phyloP scores from a whole-genome alignment of 2,797 vertebrate genomes.

The Spheniscus humboldti region DNA sequence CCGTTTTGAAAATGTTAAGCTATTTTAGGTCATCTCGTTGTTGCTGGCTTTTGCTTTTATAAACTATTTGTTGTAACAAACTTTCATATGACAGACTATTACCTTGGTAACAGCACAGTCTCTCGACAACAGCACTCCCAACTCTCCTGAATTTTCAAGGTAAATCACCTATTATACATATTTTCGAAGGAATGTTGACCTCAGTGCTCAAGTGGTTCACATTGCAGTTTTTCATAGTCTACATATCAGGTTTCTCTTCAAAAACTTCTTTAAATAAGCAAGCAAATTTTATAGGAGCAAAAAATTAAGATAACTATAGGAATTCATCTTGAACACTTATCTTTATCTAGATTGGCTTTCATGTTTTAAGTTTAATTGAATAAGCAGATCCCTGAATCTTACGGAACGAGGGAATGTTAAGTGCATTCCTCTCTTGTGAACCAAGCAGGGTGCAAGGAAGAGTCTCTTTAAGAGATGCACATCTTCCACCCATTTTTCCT shows the following conservation, averaged over 20 bases:
- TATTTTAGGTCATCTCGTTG: not conserved
- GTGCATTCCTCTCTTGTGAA: not conserved
- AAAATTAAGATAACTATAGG: not conserved
- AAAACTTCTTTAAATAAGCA: not conserved
- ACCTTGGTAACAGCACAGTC: not conserved
- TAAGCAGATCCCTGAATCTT: not conserved
- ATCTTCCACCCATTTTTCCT: not conserved
- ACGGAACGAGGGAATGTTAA: rapidly evolving
- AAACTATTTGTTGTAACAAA: not conserved
- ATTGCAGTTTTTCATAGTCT: not conserved
- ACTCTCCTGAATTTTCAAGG: not conserved
- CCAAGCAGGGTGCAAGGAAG: not conserved
- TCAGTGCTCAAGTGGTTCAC: not conserved
- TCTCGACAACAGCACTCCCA: not conserved
- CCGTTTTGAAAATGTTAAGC: not conserved
- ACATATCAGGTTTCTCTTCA: not conserved
- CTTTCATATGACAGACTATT: not conserved
- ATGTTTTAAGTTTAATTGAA: not conserved
- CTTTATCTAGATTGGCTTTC: not conserved
- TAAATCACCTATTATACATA: rapidly evolving
- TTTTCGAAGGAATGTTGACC: not conserved
- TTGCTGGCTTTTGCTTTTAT: not conserved
- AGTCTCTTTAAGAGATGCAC: not conserved
- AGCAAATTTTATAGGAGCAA: not conserved
- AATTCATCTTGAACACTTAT: not conserved